Conservation (phyloP, 2,113 vertebrate genomes). For the Marmota monax region DNA sequence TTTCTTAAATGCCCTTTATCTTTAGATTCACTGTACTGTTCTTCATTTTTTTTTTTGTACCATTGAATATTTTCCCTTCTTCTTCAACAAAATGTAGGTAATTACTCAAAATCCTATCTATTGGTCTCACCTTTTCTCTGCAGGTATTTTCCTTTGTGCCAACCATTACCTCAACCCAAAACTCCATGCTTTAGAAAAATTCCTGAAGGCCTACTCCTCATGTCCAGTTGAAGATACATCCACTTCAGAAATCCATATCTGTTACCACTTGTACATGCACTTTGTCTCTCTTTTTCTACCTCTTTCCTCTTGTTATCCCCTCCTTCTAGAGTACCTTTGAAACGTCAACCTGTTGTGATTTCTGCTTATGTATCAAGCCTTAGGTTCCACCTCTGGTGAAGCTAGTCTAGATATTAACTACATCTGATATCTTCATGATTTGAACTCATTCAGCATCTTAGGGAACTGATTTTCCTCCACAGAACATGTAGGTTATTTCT, state of each 20-base stretch:
- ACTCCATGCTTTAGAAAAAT: not conserved
- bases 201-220: not conserved
- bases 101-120: not conserved
- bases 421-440: not conserved
- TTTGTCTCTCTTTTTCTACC: not conserved
- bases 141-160: not conserved
- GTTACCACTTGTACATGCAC: not conserved
- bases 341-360: not conserved
- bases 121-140: not conserved
- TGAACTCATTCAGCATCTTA: not conserved
- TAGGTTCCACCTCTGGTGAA: not conserved
- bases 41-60: not conserved
- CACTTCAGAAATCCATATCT: not conserved
- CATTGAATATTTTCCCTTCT: not conserved
- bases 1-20: not conserved
- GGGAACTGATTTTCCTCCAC: not conserved
- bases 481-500: not conserved
- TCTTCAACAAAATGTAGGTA: not conserved
- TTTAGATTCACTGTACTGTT: not conserved
- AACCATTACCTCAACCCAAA: not conserved
- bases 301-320: not conserved
- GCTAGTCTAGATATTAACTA: not conserved
- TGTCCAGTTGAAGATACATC: not conserved
- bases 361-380: not conserved
- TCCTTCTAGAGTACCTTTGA: not conserved